Base-by-base conservation (phyloP, 2,888 invertebrate genomes). In the Bedellia somnulentella region DNA sequence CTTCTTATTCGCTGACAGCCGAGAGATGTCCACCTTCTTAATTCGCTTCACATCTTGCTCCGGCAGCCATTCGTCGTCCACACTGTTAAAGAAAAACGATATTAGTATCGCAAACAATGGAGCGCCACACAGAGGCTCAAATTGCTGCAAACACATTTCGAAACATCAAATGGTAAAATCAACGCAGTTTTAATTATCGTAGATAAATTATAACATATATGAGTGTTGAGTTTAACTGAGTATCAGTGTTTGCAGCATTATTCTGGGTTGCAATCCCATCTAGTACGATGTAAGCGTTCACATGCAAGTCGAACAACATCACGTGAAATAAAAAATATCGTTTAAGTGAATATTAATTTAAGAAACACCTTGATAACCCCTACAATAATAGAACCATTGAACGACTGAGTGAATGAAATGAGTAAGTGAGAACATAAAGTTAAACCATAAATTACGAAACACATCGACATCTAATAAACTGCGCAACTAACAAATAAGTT, bases 31-130 rank as follows among this genome's bases (percentile, higher is more conserved):
- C 24, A 86, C 78, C 22, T 75, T 64, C 61, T 84, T 86, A 37
- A 80, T 77, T 31, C 80, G 76, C 45, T 75, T 77, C 53, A 82
- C 82, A 36, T 83, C 82, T 54, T 82, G 80, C 59, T 89, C 90
- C 1, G 83, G 76, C 40, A 93, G 79, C 93, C 93, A 93, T 54
- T 90, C 87, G 62, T 93, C 92, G 12, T 88, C 85, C 57, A 91
- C 67, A 50, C 93, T 93, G 76, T 8, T 24, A 12, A 24, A 24
- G 12, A 11, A n/a, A 2, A 24, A 11, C n/a, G 2, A 11, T n/a
- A 3, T 24, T 9, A 10, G 2, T 10, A n/a, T 4, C 2, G 24
- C 6, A 35, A 50, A 34, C 30, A 5, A 4, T 5, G 2, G n/a
- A 6, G n/a, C 47, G 68, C 71, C 73, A 70, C 70, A 64, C 62